Evolutionary conservation across 1,140 invertebrate genomes (phyloP).

Genomic region (Drosophila repleta): DNA sequence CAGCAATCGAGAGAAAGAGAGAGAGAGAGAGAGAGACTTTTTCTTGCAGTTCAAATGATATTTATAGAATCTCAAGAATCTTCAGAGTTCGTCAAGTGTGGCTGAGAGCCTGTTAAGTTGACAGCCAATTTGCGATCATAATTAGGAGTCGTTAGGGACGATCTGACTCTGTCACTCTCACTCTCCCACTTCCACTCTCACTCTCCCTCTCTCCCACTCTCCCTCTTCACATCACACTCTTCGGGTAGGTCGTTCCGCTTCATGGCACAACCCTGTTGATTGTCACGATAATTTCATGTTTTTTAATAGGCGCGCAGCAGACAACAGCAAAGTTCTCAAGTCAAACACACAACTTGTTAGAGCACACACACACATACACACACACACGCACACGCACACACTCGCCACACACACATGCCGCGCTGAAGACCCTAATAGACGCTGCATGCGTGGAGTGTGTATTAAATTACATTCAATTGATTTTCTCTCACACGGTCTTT

Average conservation of each 20-base stretch:
- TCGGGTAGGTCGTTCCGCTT: neutral
- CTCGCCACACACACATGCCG: no score
- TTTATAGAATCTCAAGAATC: neutral
- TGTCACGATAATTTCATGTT: conserved; percentile 80
- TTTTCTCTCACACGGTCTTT: no score
- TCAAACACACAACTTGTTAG: no score
- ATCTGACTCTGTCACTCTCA: neutral
- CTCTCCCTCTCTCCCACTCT: neutral
- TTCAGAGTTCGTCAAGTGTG: neutral
- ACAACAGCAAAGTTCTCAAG: conserved; percentile 2
- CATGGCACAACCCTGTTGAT: conserved; percentile 52
- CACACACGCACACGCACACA: no score
- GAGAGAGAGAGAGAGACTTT: no score
- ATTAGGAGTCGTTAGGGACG: neutral
- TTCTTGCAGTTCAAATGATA: no score
- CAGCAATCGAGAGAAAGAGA: conserved; percentile 31
- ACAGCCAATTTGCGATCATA: conserved; percentile 74
- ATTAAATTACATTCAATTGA: conserved; percentile 28
- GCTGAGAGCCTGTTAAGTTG: conserved; percentile 56
- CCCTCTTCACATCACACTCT: neutral
- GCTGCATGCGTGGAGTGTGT: conserved; percentile 18
- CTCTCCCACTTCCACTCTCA: neutral
- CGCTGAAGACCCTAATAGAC: neutral
- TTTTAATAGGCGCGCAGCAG: conserved; percentile 62
- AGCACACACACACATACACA: no score